Evolutionary conservation across 2,113 vertebrate species (phyloP).

Genomic region (Desmodus rotundus): DNA sequence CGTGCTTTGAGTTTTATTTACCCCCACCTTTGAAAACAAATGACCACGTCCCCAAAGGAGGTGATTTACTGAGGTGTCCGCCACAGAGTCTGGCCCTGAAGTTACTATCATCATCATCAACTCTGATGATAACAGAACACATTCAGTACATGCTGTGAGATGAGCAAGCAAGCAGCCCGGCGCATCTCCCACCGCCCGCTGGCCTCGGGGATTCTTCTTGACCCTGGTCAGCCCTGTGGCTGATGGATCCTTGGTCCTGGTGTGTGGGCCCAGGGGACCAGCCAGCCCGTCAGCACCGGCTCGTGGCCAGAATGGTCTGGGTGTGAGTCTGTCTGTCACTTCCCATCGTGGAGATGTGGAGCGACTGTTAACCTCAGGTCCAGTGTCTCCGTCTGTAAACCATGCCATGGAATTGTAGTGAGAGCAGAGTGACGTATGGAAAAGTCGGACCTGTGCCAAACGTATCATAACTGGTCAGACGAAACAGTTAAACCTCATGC

Average conservation of each 20-base stretch:
- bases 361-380: neutral
- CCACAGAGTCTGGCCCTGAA: neutral
- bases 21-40: neutral
- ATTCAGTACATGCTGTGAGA: accelerated
- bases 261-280: accelerated
- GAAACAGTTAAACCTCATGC: neutral
- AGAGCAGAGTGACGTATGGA: accelerated
- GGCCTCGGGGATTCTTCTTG: accelerated
- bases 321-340: neutral
- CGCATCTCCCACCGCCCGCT: accelerated
- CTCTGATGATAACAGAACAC: neutral
- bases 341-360: accelerated
- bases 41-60: neutral
- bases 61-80: neutral
- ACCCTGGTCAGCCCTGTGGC: neutral
- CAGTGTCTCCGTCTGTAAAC: neutral
- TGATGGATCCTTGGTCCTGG: neutral
- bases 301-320: neutral
- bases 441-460: neutral
- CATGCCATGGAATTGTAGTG: no score
- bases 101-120: no score
- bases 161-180: no score
- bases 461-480: accelerated
- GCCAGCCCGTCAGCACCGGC: neutral
- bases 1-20: neutral